A percentile compares a stretch with the other conserved stretches of the same genome.
Evolutionary conservation across 2,113 vertebrate genomes (phyloP).

Genomic region (Ifrita kowaldi): DNA sequence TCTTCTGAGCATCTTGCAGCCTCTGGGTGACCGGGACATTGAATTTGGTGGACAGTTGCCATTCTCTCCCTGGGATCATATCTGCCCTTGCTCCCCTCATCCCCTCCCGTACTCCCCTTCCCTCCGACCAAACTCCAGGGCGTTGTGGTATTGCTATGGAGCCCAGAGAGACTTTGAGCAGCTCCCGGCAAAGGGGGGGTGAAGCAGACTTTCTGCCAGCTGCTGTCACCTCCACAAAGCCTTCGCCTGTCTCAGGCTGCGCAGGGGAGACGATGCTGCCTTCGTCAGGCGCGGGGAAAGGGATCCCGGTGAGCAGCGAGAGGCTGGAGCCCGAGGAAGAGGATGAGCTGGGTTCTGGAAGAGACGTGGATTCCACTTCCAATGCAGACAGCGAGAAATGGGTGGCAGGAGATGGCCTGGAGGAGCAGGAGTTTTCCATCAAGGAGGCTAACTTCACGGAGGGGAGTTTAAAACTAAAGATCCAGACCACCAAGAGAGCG

Average conservation of each 20-base stretch:
- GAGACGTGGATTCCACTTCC: conserved; percentile 87
- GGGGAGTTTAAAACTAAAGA: conserved; percentile 97
- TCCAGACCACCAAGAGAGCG: conserved; percentile 96
- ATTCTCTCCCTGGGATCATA: conserved; percentile 22
- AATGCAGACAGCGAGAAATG: conserved; percentile 88
- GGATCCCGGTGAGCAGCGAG: conserved; percentile 71
- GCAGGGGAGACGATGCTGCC: conserved; percentile 67
- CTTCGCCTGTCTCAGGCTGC: conserved; percentile 25
- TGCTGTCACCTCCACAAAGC: conserved; percentile 41
- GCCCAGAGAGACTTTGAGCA: conserved; percentile 86
- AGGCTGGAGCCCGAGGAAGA: conserved; percentile 84
- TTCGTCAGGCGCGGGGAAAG: conserved; percentile 63
- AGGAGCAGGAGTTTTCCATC: conserved; percentile 98
- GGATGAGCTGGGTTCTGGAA: conserved; percentile 82
- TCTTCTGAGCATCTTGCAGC: conserved; percentile 61
- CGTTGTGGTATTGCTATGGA: conserved; percentile 82
- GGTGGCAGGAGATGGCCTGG: conserved; percentile 86
- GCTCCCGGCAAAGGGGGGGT: conserved; percentile 83
- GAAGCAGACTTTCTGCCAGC: conserved; percentile 82
- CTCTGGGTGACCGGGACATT: conserved; percentile 43
- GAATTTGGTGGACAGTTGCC: conserved; percentile 30
- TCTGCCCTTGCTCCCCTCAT: neutral
- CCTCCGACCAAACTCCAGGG: conserved; percentile 51
- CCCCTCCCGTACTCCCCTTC: neutral
- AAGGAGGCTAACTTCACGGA: conserved; percentile 98